Evolutionary conservation across 2,888 invertebrate species (phyloP).

Genomic region (Caradrina kadenii): DNA sequence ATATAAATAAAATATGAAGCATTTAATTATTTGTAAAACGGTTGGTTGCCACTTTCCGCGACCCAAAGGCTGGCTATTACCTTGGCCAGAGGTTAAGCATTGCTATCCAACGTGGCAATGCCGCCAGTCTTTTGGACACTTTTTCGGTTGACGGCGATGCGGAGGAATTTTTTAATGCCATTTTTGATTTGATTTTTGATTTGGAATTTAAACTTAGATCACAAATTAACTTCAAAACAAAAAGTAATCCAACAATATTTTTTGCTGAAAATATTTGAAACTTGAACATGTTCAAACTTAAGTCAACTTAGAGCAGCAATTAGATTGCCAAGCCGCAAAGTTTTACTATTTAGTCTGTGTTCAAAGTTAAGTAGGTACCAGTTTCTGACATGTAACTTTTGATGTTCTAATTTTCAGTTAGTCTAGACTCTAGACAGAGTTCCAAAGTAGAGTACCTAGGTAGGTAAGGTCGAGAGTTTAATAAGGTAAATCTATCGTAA

Average conservation of each 20-base stretch:
- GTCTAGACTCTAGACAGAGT: slow-evolving; percentile 20
- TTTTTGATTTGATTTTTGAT: too few relatives aligned
- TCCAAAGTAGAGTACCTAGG: not conserved
- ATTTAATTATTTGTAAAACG: too few relatives aligned
- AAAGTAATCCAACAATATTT: slow-evolving; percentile 9
- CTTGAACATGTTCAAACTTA: slow-evolving; percentile 8
- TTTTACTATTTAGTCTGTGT: slow-evolving; percentile 10
- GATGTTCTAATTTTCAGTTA: slow-evolving; percentile 25
- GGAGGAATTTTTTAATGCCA: too few relatives aligned
- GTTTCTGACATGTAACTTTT: slow-evolving; percentile 29
- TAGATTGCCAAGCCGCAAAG: slow-evolving; percentile 9
- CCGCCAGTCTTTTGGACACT: too few relatives aligned
- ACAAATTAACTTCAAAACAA: not conserved
- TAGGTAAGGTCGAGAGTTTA: not conserved
- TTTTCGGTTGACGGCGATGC: too few relatives aligned
- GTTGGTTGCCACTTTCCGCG: too few relatives aligned
- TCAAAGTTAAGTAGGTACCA: slow-evolving; percentile 6
- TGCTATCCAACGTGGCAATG: too few relatives aligned
- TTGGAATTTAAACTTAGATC: slow-evolving; percentile 3
- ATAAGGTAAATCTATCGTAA: not conserved
- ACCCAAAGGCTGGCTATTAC: too few relatives aligned
- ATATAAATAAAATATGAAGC: too few relatives aligned
- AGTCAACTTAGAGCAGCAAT: not conserved
- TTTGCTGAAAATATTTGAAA: slow-evolving; percentile 8
- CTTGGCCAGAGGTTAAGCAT: too few relatives aligned